A percentile compares a stretch with the other conserved stretches of the same genome.
These are phyloP conservation scores for Andricus grossulariae DNA, from an alignment of 1,140 invertebrate genomes.

Conservation along the genomic window DNA sequence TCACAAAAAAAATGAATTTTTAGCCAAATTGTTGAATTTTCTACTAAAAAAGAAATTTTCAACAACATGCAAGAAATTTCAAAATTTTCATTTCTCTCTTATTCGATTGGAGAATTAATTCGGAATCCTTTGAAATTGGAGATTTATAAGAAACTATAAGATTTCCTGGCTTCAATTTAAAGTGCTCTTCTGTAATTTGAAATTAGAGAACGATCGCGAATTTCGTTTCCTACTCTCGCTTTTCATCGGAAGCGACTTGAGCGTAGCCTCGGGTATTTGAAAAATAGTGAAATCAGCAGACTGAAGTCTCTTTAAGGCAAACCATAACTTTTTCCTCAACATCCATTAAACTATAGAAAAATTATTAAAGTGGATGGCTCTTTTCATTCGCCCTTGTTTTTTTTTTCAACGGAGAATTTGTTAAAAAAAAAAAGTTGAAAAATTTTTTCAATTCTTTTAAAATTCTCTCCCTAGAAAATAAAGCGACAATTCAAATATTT, in stretches of 20 bases:
- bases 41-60: too few species aligned
- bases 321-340: conserved; percentile 20
- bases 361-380: conserved; percentile 10
- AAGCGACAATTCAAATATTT: too few species aligned
- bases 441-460: conserved; percentile 24
- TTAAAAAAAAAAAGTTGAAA: neutral
- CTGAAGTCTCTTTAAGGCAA: conserved; percentile 24
- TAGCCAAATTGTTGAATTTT: too few species aligned
- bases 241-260: conserved; percentile 23
- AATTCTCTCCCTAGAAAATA: neutral
- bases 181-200: neutral
- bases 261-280: conserved; percentile 13
- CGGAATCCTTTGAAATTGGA: neutral
- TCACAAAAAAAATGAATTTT: too few species aligned
- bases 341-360: conserved; percentile 5
- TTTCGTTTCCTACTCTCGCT: conserved; percentile 1
- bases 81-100: too few species aligned
- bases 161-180: neutral
- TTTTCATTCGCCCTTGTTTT: neutral
- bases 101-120: too few species aligned
- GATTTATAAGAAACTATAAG: neutral
- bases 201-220: neutral
- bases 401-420: neutral
- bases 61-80: too few species aligned
- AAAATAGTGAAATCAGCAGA: conserved; percentile 22